A percentile compares a stretch with the other conserved stretches of the same genome.
Conservation (phyloP, 2,797 vertebrate genomes). For the Coregonus suidteri region DNA sequence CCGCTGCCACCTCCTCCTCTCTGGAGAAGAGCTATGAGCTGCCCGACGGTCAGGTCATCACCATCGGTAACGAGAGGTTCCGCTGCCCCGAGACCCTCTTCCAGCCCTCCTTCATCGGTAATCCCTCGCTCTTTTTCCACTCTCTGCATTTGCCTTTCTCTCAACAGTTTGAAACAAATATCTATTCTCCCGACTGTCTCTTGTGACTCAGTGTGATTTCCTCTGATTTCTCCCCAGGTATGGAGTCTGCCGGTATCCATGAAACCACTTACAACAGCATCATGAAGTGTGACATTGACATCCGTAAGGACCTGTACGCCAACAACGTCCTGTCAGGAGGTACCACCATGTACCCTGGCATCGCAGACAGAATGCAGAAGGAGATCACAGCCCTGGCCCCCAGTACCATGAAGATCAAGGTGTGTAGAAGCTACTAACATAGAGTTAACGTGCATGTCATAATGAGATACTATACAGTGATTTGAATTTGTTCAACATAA, state of each 20-base stretch:
- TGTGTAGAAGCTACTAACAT: conserved; percentile 39
- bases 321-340: conserved; percentile 92
- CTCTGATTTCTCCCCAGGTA: conserved; percentile 72
- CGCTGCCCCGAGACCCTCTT: conserved; percentile 96
- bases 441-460: too few species aligned
- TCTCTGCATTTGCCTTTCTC: neutral
- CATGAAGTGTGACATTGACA: conserved; percentile 93
- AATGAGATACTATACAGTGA: neutral
- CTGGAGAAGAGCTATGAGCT: conserved; percentile 97
- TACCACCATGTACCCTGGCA: conserved; percentile 98
- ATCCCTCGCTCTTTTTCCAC: conserved; percentile 27
- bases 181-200: neutral
- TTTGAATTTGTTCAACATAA: neutral
- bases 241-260: conserved; percentile 98
- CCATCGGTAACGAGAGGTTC: conserved; percentile 96
- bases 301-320: conserved; percentile 90
- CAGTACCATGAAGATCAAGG: conserved; percentile 99
- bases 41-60: conserved; percentile 97
- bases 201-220: neutral
- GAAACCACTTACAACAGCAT: conserved; percentile 97
- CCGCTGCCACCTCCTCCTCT: conserved; percentile 92
- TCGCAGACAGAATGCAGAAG: conserved; percentile 98
- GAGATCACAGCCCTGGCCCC: conserved; percentile 96
- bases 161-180: neutral
- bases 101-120: conserved; percentile 97